phyloP scores from a whole-genome alignment of 92 coral and sea anemone genomes.

The Nematostella vectensis region DNA sequence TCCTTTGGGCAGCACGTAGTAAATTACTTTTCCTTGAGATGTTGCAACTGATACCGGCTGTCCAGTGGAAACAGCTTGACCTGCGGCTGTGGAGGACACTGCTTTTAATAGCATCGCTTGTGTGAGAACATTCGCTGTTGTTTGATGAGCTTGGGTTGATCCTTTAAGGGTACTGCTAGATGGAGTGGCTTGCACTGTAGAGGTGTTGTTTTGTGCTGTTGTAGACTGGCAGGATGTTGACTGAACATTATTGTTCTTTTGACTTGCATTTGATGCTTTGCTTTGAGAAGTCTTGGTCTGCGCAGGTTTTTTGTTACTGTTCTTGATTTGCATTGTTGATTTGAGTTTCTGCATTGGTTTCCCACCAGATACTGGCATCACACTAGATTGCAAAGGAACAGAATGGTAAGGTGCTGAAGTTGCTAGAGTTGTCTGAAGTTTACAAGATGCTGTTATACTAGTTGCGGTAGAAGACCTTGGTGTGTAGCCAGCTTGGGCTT shows the following conservation, averaged over 20 bases:
- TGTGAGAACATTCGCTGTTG: slow-evolving; percentile 14
- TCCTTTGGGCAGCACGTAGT: slow-evolving; percentile 18
- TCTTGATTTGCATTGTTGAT: not conserved
- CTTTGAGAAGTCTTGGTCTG: not conserved
- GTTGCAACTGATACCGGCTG: slow-evolving; percentile 17
- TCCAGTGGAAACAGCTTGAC: slow-evolving; percentile 6
- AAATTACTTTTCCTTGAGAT: slow-evolving; percentile 25
- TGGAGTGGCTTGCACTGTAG: slow-evolving; percentile 6
- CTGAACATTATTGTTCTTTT: not conserved
- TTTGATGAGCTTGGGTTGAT: slow-evolving; percentile 14
- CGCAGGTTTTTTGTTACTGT: not conserved
- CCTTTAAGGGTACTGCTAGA: slow-evolving; percentile 23
- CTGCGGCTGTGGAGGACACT: slow-evolving; percentile 2
- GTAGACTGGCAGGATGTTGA: not conserved
- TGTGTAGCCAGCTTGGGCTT: slow-evolving; percentile 6
- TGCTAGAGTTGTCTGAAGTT: not conserved
- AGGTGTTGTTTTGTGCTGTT: not conserved
- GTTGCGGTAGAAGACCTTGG: not conserved
- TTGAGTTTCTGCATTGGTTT: slow-evolving; percentile 3
- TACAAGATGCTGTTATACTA: not conserved
- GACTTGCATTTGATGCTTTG: not conserved
- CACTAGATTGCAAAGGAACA: not conserved
- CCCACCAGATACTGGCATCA: not conserved
- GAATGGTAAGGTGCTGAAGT: not conserved
- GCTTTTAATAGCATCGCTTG: slow-evolving; percentile 24